phyloP scores from a whole-genome alignment of 2,888 invertebrate genomes.

The Acronicta aceris region DNA sequence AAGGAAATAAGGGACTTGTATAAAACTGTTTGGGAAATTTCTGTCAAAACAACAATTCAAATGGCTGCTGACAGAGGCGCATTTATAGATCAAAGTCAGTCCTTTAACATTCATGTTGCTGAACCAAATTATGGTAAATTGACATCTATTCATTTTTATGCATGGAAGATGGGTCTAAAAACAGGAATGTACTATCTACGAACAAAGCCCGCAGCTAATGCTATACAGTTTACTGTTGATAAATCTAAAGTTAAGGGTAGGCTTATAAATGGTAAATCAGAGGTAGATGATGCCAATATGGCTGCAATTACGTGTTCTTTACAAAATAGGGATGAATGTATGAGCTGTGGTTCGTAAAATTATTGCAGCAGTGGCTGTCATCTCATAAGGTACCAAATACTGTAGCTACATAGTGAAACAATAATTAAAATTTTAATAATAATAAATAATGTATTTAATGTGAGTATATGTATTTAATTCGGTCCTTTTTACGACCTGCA shows the following conservation, averaged over 20 bases:
- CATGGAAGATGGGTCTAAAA: slow-evolving; percentile 98
- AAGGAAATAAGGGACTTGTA: slow-evolving; percentile 95
- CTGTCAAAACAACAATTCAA: slow-evolving; percentile 96
- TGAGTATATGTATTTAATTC: too few relatives aligned
- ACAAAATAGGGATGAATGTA: slow-evolving; percentile 95
- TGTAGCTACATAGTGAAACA: too few relatives aligned
- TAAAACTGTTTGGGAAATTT: slow-evolving; percentile 99
- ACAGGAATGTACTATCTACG: slow-evolving; percentile 99
- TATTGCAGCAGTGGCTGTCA: too few relatives aligned
- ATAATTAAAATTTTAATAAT: too few relatives aligned
- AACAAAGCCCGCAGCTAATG: slow-evolving; percentile 98
- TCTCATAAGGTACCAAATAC: too few relatives aligned
- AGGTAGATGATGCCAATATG: slow-evolving; percentile 87
- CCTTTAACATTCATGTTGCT: slow-evolving; percentile 98
- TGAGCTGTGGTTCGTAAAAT: slow-evolving; percentile 95
- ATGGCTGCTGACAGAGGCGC: slow-evolving; percentile 99
- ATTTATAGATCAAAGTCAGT: slow-evolving; percentile 99
- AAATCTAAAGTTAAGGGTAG: slow-evolving; percentile 88
- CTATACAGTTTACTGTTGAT: slow-evolving; percentile 99
- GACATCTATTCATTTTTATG: slow-evolving; percentile 99
- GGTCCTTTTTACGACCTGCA: too few relatives aligned
- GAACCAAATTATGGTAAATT: slow-evolving; percentile 97
- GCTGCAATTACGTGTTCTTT: slow-evolving; percentile 95
- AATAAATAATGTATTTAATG: too few relatives aligned
- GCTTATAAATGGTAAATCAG: slow-evolving; percentile 67